These are phyloP conservation scores for Megaleporinus macrocephalus DNA, from an alignment of 2,113 vertebrate genomes.

Conservation along the genomic window DNA sequence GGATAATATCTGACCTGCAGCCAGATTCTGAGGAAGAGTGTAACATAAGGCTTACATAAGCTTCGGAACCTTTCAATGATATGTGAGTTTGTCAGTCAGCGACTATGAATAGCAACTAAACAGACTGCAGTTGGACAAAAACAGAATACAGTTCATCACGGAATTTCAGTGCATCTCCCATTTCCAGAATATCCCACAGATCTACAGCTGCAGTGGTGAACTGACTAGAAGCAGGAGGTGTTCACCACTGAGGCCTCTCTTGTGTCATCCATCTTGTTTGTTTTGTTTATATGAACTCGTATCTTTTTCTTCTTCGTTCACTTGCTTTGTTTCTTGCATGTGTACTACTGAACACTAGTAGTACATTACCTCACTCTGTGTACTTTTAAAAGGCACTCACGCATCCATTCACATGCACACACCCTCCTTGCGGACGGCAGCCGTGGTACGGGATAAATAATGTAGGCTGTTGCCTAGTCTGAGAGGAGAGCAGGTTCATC, in stretches of 20 bases:
- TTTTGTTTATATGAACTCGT: neutral
- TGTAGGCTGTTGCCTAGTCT: constrained; percentile 72
- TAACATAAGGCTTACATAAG: too few relatives aligned
- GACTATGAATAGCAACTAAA: too few relatives aligned
- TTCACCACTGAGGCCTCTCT: neutral
- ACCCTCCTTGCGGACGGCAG: constrained; percentile 25
- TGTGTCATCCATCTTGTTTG: neutral
- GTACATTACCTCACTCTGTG: constrained; percentile 36
- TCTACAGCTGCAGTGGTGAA: neutral
- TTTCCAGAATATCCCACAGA: neutral
- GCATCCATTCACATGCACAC: constrained; percentile 1
- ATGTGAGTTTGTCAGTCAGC: too few relatives aligned
- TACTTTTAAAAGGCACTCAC: constrained; percentile 19
- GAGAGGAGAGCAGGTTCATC: constrained; percentile 71
- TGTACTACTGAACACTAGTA: constrained; percentile 6
- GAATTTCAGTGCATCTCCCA: too few relatives aligned
- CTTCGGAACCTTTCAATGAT: too few relatives aligned
- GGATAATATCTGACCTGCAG: too few relatives aligned
- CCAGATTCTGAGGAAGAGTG: too few relatives aligned
- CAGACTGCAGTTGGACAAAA: too few relatives aligned
- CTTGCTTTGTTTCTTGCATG: constrained; percentile 1
- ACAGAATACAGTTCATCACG: too few relatives aligned
- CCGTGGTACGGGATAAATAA: constrained; percentile 71
- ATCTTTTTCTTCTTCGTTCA: neutral
- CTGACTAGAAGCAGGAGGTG: neutral